Evolutionary conservation across 2,888 invertebrate species (phyloP).

Genomic region (Campopleginae sp.): DNA sequence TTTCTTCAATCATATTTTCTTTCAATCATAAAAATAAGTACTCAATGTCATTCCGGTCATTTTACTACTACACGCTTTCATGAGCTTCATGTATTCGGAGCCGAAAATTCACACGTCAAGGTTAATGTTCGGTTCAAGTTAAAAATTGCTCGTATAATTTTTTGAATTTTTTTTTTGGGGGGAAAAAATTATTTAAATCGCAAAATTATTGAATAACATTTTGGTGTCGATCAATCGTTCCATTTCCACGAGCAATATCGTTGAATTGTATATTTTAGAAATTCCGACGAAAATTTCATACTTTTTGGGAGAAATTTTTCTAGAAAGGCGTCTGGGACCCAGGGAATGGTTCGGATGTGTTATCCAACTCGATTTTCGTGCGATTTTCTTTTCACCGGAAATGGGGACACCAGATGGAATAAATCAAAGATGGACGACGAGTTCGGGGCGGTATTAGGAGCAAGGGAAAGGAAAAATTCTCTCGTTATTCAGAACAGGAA

Average conservation of each 20-base stretch:
- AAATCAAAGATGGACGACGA: conserved; percentile 1
- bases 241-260: not conserved
- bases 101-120: not conserved
- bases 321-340: not conserved
- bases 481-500: conserved; percentile 49
- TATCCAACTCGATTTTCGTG: not conserved
- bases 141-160: not conserved
- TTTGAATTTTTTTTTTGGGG: not conserved
- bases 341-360: not conserved
- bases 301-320: not conserved
- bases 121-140: too few species aligned
- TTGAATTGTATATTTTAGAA: not conserved
- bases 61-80: not conserved
- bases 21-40: not conserved
- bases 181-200: not conserved
- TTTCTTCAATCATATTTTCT: too few species aligned
- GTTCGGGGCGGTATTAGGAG: conserved; percentile 28
- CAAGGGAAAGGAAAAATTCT: conserved; percentile 59
- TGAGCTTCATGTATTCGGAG: not conserved
- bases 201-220: not conserved
- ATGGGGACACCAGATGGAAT: not conserved
- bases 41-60: not conserved
- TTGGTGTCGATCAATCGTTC: not conserved
- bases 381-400: conserved; percentile 3
- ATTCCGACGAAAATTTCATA: not conserved